phyloP scores from a whole-genome alignment of 2,113 vertebrate genomes.

The Peucedramus taeniatus region DNA sequence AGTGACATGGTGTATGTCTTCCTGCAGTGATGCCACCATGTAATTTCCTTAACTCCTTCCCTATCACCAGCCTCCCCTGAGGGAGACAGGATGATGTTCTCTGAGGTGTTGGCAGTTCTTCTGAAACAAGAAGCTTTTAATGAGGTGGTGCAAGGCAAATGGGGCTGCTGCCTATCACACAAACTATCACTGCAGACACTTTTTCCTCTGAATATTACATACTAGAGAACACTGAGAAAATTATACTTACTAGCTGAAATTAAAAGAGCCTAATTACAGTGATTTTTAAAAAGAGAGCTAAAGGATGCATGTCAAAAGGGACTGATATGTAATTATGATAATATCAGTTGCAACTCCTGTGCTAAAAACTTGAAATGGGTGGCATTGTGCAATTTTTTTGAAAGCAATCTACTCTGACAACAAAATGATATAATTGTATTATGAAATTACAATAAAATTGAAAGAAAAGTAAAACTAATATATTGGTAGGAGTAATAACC shows the following conservation, averaged over 20 bases:
- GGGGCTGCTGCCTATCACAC: not conserved
- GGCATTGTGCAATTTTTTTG: not conserved
- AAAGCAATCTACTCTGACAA: not conserved
- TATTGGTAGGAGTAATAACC: not conserved
- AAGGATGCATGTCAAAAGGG: constrained; percentile 1
- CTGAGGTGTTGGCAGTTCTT: not conserved
- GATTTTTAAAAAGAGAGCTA: constrained; percentile 5
- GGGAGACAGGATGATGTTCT: not conserved
- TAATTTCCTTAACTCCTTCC: not conserved
- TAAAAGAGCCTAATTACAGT: constrained; percentile 24
- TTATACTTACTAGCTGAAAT: not conserved
- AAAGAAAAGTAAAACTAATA: not conserved
- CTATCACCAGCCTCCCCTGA: not conserved
- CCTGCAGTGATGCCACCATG: not conserved
- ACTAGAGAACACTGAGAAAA: not conserved
- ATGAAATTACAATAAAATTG: not conserved
- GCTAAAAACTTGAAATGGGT: constrained; percentile 10
- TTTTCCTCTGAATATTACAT: not conserved
- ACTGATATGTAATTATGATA: constrained; percentile 6
- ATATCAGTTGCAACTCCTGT: not conserved
- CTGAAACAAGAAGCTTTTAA: not conserved
- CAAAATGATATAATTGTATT: not conserved
- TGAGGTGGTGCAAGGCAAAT: not conserved
- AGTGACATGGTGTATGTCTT: not conserved
- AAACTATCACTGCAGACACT: not conserved